A percentile compares a stretch with the other conserved stretches of the same genome.
These are phyloP conservation scores for Gulo gulo DNA, from an alignment of 2,113 vertebrate species.

Conservation along the genomic window DNA sequence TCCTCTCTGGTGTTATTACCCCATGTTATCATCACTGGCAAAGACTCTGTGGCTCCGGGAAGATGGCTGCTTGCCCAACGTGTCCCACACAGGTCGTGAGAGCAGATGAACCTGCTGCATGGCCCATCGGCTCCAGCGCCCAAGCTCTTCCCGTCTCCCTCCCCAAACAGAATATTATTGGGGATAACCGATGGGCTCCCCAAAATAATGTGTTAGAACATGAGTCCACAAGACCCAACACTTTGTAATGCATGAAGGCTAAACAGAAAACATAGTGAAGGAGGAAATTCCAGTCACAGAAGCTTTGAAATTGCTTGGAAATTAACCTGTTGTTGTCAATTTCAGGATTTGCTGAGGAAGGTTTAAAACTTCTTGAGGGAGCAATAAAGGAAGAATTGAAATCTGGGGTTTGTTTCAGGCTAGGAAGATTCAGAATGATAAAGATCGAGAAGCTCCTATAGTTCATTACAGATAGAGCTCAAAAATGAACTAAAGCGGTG, in stretches of 20 bases:
- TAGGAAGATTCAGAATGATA: not conserved
- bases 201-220: not conserved
- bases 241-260: not conserved
- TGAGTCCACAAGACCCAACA: not conserved
- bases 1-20: not conserved
- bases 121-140: not conserved
- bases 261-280: not conserved
- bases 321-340: not conserved
- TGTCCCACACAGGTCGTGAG: not conserved
- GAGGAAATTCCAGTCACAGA: not conserved
- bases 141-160: not conserved
- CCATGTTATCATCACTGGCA: accelerated
- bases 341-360: not conserved
- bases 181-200: not conserved
- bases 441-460: not conserved
- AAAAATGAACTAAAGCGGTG: not conserved
- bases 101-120: not conserved
- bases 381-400: not conserved
- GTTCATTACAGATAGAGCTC: not conserved
- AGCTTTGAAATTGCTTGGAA: not conserved
- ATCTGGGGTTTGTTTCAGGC: not conserved
- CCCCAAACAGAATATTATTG: not conserved
- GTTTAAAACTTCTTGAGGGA: not conserved
- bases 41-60: too few species aligned
- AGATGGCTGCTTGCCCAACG: not conserved